Conservation (phyloP, 1,140 invertebrate species). For the Ylistrum balloti region DNA sequence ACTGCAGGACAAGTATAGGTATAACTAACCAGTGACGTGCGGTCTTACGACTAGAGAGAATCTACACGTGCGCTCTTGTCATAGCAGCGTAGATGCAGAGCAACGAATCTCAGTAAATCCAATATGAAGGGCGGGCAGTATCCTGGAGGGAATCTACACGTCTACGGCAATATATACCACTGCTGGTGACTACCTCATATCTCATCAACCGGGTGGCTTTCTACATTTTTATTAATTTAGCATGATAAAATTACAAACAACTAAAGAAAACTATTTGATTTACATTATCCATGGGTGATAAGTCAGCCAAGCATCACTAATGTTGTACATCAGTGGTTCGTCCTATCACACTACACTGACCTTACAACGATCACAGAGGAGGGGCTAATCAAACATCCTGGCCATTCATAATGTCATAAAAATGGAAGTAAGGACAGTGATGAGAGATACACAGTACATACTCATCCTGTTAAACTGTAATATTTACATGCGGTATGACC, state of each 20-base stretch:
- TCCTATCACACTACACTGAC: neutral
- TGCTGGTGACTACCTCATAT: neutral
- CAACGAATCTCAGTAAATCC: neutral
- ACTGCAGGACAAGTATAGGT: neutral
- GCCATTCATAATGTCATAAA: too few species aligned
- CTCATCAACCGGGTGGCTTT: neutral
- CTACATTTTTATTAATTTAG: neutral
- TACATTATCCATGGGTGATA: neutral
- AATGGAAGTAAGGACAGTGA: too few species aligned
- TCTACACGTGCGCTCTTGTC: neutral
- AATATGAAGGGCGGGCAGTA: neutral
- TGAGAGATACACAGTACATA: too few species aligned
- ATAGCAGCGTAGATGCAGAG: neutral
- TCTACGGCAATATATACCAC: neutral
- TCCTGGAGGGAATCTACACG: neutral
- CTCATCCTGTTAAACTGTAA: too few species aligned
- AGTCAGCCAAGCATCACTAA: too few species aligned
- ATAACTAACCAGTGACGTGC: neutral
- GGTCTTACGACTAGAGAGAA: neutral
- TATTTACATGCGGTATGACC: too few species aligned
- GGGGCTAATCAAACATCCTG: too few species aligned
- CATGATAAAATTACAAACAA: slow-evolving; percentile 8
- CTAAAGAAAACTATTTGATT: neutral
- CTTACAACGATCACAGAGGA: neutral
- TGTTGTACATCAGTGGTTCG: neutral